Evolutionary conservation across 2,113 vertebrate genomes (phyloP), one percentile per base, ranked within the genome.

Genomic region (Catharus minimus): DNA sequence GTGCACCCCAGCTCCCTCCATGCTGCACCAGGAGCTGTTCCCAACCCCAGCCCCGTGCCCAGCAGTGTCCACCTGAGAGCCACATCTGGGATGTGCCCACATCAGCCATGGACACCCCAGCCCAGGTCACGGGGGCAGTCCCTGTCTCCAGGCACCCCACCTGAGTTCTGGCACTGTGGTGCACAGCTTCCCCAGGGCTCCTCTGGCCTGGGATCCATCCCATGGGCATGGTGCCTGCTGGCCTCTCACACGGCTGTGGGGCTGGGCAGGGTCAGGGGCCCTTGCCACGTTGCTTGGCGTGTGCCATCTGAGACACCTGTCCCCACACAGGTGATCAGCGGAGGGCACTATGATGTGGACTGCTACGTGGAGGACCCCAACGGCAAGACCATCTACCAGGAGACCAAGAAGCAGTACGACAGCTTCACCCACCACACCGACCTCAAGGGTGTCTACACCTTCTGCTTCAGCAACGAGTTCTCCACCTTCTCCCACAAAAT

Each of bases 391-490:
- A 90, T 99, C 93, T 99, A 99, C 88, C 96, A 97, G 53, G 98
- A 98, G 88, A 97, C 96, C 86, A 99, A 98, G 96, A 98, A 98
- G 93, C 98, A 98, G 82, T 98, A 99, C 0, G 99, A 98, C 97
- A 98, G 97, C 93, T 98, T 99, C 96, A 97, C 97, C 0, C 97
- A 98, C 94, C 98, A 65, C 65, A 96, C 98, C 0, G 69, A 97
- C 7, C 75, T 96, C 95, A 88, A 96, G 62, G 99, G 99, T 0
- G 90, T 97, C 61, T 99, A 99, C 96, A 98, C 96, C 80, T 98
- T 99, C 77, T 99, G 99, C 97, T 99, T 99, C 89, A 98, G 98
- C 97, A 99, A 99, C 0, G 98, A 99, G 94, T 99, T 99, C 91
- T 99, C 99, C 81, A 99, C 98, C 14, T 99, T 98, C 91, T 98